Evolutionary conservation across 1,140 invertebrate species (phyloP), one percentile per base, ranked within the genome.

Genomic region (Drosophila takahashii): DNA sequence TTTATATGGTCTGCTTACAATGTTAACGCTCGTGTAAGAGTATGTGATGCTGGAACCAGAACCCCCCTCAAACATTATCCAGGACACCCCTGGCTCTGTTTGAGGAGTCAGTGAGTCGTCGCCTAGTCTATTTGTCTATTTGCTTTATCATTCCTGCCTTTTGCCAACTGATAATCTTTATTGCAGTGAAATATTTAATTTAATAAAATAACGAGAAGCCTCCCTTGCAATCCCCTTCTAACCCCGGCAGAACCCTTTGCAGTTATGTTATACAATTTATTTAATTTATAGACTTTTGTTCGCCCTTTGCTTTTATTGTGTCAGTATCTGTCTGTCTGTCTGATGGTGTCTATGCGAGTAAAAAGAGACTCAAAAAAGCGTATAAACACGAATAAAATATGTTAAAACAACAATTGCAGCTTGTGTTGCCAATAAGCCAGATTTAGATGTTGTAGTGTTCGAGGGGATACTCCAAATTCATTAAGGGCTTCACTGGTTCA

Each of bases 1-100:
- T 89, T 89, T 89, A 89, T 89, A 89, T 90, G 84, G 84, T 90
- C 84, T 87, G 83, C 83, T 87, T 87, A 87, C 79, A 87, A 89
- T 87, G 84, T 87, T 87, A 87, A 83, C 83, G 83, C 83, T 86
- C 79, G 71, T 89, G 84, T 87, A 77, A 66, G 83, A 65, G 57
- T 36, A 70, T 70, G 56, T 78, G 62, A 51, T 37, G 61, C 78
- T 69, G 39, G 32, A 45, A 62, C 11, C 41, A 13, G 22, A 10
- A 6, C 11, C 32, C 60, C 69, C 59, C 34, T 18, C 18, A 69
- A 69, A 56, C 64, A 58, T 53, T 60, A 52, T 45, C 67, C 57
- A 53, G 44, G 36, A 45, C 58, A 39, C 39, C 60, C 32, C 22
- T 2, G 50, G 39, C n/a, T 36, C 39, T 79, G 67, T 76, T 76